Base-by-base conservation (phyloP, 2,113 vertebrate species). In the Helogale parvula region DNA sequence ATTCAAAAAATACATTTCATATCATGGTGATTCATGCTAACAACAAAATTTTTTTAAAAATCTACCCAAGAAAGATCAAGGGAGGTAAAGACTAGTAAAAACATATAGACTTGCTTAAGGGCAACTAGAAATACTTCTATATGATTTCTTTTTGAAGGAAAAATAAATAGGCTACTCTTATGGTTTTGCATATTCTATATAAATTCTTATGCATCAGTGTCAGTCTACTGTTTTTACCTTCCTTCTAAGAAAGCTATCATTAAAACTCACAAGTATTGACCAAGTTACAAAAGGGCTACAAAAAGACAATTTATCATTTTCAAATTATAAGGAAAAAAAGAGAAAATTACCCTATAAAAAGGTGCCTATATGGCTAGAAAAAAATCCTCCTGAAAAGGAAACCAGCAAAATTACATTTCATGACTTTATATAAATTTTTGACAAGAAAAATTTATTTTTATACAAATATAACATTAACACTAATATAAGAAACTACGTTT, bases 281-380 rank as follows among this genome's bases (percentile, higher is more conserved):
- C 45, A 96, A 65, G 93, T 95, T 97, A 93, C 21, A 95, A 63
- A 66, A 96, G n/a, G 69, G 76, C 81, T 88, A 97, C 66, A 82
- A 97, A 97, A 96, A 96, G 93, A 33, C 93, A 90, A 93, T 97
- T 97, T 96, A 94, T 88, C 69, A 80, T 97, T 92, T 97, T 98
- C 0, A 52, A 96, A 96, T 94, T 52, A 66, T 83, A 96, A 97
- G 77, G 92, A 97, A 98, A 92, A 71, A 97, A 98, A 97, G 52
- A 94, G 63, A 97, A 97, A 98, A 98, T 96, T 97, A 35, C n/a
- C 87, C 31, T 63, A 94, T 94, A 63, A 86, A 97, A 97, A 97
- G 41, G 88, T 68, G 52, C 16, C 15, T 97, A 17, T 88, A 35
- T 69, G 81, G 31, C 80, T 97, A 88, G 90, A 95, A 83, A 93